Base-by-base conservation (phyloP, 2,888 invertebrate genomes). In the Oxystoma pomonae region DNA sequence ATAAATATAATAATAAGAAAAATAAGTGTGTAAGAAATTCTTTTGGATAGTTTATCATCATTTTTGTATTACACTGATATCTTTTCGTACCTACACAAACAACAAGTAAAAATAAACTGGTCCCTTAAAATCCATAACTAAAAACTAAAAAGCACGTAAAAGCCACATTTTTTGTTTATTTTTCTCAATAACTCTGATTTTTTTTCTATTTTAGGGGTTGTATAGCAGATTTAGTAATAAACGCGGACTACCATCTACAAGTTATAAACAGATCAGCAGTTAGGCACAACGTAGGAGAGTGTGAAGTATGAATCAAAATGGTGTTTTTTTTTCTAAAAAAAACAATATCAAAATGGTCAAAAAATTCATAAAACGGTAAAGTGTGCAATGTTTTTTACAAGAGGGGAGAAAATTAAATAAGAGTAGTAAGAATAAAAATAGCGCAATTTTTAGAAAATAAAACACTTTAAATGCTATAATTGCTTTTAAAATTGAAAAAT, bases 221-320 rank as follows among this genome's bases (percentile, higher is more conserved):
- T 77, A 81, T 88, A 65, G 84, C 85, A 50, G 85, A 87, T 75
- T 76, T 88, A 66, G 84, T 84, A 57, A 78, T 89, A 55, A 86
- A 85, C 67, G 82, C 84, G 22, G 86, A 87, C 75, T 85, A 83
- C 75, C 82, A 83, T 67, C 79, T 88, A 55, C 77, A 79, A 67
- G 74, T 81, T 17, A 76, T 78, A 61, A 81, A 81, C 65, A 81
- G 83, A 72, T 83, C 85, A 50, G 81, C 82, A 64, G 80, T 81
- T 64, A 84, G 85, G 57, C 76, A 77, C 69, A 80, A 81, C 67
- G 75, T 80, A 57, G 78, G 78, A 62, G 79, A 80, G 72, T 81
- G 81, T 71, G 78, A 75, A 67, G 71, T 73, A 68, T 75, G 72
- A 72, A 65, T 12, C 35, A 12, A 35, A 35, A 35, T 35, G 35